Evolutionary conservation across 2,888 invertebrate species (phyloP).

Genomic region (Vesta saturnalis): DNA sequence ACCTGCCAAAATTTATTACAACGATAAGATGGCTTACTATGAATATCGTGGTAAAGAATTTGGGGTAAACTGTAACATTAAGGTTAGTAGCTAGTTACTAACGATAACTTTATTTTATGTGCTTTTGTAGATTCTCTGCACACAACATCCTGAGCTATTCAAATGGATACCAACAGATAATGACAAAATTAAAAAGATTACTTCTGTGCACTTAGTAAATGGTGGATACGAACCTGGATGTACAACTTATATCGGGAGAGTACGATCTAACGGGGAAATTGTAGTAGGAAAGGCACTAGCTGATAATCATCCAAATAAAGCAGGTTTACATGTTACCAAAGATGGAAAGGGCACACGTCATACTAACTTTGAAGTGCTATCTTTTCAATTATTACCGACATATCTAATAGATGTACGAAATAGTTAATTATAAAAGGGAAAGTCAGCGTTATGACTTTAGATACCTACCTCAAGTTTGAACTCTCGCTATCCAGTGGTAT

Average conservation of each 20-base stretch:
- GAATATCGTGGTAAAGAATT: background rate
- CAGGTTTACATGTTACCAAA: slow-evolving; percentile 13
- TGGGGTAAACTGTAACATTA: background rate
- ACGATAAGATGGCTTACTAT: background rate
- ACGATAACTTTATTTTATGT: too few species aligned
- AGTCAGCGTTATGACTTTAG: too few species aligned
- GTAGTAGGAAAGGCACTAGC: slow-evolving; percentile 19
- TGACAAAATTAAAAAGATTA: background rate
- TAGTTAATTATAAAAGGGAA: too few species aligned
- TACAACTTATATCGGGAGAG: slow-evolving; percentile 22
- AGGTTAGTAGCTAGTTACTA: too few species aligned
- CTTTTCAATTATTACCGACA: too few species aligned
- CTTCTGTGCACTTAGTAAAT: background rate
- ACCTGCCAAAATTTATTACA: background rate
- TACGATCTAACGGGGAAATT: slow-evolving; percentile 7
- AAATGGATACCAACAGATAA: slow-evolving; percentile 23
- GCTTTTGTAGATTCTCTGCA: slow-evolving; percentile 22
- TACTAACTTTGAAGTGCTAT: slow-evolving; percentile 7
- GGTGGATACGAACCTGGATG: slow-evolving; percentile 21
- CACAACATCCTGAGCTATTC: slow-evolving; percentile 20
- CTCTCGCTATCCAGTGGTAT: too few species aligned
- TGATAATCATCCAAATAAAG: slow-evolving; percentile 9
- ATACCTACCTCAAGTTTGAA: too few species aligned
- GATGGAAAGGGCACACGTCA: background rate
- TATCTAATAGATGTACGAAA: too few species aligned